Evolutionary conservation across 1,140 invertebrate species (phyloP), one percentile per base, ranked within the genome.

Genomic region (Bombus confusus): DNA sequence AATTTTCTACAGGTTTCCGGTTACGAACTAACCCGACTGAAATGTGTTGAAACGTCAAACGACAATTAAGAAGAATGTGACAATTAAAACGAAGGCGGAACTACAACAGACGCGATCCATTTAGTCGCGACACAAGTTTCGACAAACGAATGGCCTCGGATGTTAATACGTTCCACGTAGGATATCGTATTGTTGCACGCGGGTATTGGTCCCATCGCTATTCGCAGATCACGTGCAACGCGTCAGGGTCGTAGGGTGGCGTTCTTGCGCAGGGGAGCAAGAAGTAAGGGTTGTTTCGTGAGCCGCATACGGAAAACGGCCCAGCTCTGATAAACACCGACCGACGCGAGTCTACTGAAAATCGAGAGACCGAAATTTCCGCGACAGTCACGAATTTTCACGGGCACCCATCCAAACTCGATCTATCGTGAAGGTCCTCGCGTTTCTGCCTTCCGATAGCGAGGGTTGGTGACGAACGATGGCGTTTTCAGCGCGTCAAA

Each of bases 261-360:
- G 86, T 78, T 80, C 80, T 72, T 81, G 86, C 34, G 47, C 64
- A 72, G 84, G 83, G 68, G 39, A 47, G 85, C 77, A 75, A 82
- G 78, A 78, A 83, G 87, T 80, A 78, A 74, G 84, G 81, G 85
- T 84, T 57, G 85, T 62, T 92, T 79, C 92, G 92, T 92, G 92
- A 87, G 89, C 71, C 72, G 91, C 87, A 92, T 92, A 91, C 79
- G 75, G 85, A 86, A 90, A 83, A 76, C 68, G 39, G 64, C 69
- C 71, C 37, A 57, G 62, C 80, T 59, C 86, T 84, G 90, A 92
- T 92, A 92, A 92, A 92, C 89, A 92, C 89, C 85, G 84, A 68
- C 12, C 78, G 79, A 85, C 80, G 79, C 79, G 79, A 69, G 73
- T 73, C 78, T 87, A 68, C 81, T 86, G 90, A 83, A 81, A 83